Base-by-base conservation (phyloP, 37 sponge, comb jelly and placozoan genomes). In the Spongilla lacustris region DNA sequence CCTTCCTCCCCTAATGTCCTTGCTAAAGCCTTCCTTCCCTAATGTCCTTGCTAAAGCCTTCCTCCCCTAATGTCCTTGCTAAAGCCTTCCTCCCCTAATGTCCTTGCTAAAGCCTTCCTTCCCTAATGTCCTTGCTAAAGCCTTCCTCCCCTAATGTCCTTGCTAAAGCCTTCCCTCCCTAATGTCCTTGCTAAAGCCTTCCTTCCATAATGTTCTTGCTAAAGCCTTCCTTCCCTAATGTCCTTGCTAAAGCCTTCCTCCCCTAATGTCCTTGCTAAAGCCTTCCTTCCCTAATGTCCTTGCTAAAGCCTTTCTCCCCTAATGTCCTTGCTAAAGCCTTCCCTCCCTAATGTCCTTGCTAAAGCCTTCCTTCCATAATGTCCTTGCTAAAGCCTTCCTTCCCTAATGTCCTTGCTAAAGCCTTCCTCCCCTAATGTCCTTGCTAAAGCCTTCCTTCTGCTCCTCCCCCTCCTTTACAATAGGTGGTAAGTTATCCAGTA, bases 401-500 rank as follows among this genome's bases (percentile, higher is more conserved):
- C 5, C 75, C 21, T 0, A 2, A 4, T 17, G 11, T 36, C 35
- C 58, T 17, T 17, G 4, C 19, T 58, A 17, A 13, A 1, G 1
- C 58, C 58, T 17, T 6, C 58, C 21, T 0, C 46, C 6, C 36
- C 77, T 49, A 35, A 1, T 36, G 36, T 36, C 14, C 6, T 11
- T 49, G 38, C 46, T 46, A 8, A n/a, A n/a, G n/a, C n/a, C n/a
- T n/a, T 58, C 58, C 58, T 17, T 17, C 58, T 23, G 10, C 0
- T 36, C 26, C 23, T n/a, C 23, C 1, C 35, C 19, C 0, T 36
- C 76, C 36, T 10, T 12, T 58, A 68, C 32, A 29, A 21, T 49
- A 86, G 81, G 33, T 90, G 8, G 67, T 90, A 46, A 70, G 69
- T 2, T 90, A 85, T 68, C 46, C 75, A 22, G 91, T 82, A 26